phyloP scores from a whole-genome alignment of 2,888 invertebrate genomes.

The Oscheius onirici region DNA sequence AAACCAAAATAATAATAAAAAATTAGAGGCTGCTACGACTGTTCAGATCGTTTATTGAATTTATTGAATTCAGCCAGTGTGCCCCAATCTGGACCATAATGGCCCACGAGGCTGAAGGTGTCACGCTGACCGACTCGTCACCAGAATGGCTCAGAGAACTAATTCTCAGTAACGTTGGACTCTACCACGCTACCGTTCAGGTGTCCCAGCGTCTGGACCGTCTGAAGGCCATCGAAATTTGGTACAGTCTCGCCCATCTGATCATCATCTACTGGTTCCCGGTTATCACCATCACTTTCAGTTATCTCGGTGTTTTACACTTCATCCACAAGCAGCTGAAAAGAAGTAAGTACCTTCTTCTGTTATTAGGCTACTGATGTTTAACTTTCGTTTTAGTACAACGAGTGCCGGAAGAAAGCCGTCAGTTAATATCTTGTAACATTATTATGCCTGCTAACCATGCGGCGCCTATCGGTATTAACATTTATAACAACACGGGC shows the following conservation, averaged over 20 bases:
- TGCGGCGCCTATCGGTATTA: not conserved
- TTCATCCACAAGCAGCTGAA: too few species aligned
- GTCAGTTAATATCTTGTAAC: not conserved
- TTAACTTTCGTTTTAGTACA: too few species aligned
- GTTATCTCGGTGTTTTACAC: not conserved
- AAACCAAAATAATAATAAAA: too few species aligned
- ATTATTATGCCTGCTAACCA: not conserved
- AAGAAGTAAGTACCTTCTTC: too few species aligned
- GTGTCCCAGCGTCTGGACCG: conserved; percentile 16
- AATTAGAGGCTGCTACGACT: too few species aligned
- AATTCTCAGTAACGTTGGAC: not conserved
- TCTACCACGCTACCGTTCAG: not conserved
- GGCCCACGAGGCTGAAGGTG: conserved; percentile 35
- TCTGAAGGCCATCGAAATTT: conserved; percentile 26
- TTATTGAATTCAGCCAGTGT: conserved; percentile 45
- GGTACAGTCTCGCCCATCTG: not conserved
- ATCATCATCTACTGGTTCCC: not conserved
- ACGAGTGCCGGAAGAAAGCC: not conserved
- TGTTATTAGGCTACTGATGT: too few species aligned
- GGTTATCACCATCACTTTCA: not conserved
- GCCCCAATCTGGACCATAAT: conserved; percentile 58
- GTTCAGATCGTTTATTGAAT: not conserved
- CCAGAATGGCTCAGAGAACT: not conserved
- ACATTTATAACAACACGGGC: too few species aligned
- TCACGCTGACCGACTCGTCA: not conserved